Evolutionary conservation across 2,888 invertebrate genomes (phyloP).

Genomic region (Parnassius mnemosyne): DNA sequence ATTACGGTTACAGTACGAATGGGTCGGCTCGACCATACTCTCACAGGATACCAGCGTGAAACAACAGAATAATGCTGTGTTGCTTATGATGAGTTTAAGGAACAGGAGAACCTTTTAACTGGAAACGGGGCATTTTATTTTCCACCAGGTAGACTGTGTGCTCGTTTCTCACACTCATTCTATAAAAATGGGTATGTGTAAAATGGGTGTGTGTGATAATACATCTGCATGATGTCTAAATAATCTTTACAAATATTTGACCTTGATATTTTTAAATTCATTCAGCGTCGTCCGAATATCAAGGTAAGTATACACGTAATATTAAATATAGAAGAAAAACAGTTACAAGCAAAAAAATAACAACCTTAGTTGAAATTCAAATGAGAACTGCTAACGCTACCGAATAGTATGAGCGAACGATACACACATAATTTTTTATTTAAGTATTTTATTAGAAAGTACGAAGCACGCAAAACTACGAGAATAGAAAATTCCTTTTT

Average conservation of each 20-base stretch:
- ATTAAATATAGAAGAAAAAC: slow-evolving; percentile 9
- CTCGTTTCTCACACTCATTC: too few species aligned
- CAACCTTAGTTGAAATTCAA: slow-evolving; percentile 4
- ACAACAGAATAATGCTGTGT: too few species aligned
- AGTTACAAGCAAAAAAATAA: slow-evolving; percentile 9
- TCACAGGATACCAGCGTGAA: too few species aligned
- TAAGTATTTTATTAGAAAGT: slow-evolving; percentile 16
- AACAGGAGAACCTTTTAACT: too few species aligned
- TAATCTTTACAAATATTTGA: too few species aligned
- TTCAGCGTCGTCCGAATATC: not conserved
- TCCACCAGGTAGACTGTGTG: too few species aligned
- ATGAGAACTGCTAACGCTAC: not conserved
- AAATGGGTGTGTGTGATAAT: not conserved
- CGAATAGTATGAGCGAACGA: not conserved
- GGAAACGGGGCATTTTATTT: too few species aligned
- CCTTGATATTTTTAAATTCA: not conserved
- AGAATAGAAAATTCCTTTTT: slow-evolving; percentile 14
- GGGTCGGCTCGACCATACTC: too few species aligned
- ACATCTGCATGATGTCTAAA: too few species aligned
- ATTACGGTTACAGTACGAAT: too few species aligned
- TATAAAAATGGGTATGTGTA: not conserved
- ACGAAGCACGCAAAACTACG: slow-evolving; percentile 5
- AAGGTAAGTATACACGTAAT: slow-evolving; percentile 7
- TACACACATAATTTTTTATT: slow-evolving; percentile 15
- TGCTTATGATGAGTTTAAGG: too few species aligned